phyloP scores from a whole-genome alignment of 1,140 invertebrate genomes.

The Trichonephila clavata region DNA sequence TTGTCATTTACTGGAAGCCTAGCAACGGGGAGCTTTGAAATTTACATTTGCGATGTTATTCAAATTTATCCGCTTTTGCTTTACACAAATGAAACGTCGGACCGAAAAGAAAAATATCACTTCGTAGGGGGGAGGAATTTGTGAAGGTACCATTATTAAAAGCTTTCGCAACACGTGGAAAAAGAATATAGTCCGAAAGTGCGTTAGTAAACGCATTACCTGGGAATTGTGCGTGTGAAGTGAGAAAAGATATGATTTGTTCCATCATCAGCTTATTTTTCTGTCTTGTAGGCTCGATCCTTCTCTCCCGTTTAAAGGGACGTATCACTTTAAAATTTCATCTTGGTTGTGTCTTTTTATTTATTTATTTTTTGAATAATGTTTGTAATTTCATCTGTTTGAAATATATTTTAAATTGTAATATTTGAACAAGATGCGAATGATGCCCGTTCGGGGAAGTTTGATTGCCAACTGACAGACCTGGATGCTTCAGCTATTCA shows the following conservation, averaged over 20 bases:
- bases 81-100: constrained; percentile 46
- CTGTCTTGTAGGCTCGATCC: neutral
- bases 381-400: neutral
- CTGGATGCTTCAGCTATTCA: too few species aligned
- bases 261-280: constrained; percentile 25
- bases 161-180: constrained; percentile 73
- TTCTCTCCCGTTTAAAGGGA: neutral
- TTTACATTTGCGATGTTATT: constrained; percentile 76
- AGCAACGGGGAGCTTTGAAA: constrained; percentile 71
- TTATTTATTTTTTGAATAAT: neutral
- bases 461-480: too few species aligned
- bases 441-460: neutral
- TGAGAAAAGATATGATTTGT: constrained; percentile 61
- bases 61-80: constrained; percentile 71
- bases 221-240: constrained; percentile 33
- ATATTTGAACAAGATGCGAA: neutral
- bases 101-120: neutral
- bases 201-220: constrained; percentile 63
- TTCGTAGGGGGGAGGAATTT: neutral
- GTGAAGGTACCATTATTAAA: constrained; percentile 73
- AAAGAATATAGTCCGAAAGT: constrained; percentile 26
- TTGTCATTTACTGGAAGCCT: constrained; percentile 68
- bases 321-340: neutral
- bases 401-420: neutral
- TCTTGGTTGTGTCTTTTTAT: neutral